Conservation (phyloP, 2,797 vertebrate species). For the Pygocentrus nattereri region DNA sequence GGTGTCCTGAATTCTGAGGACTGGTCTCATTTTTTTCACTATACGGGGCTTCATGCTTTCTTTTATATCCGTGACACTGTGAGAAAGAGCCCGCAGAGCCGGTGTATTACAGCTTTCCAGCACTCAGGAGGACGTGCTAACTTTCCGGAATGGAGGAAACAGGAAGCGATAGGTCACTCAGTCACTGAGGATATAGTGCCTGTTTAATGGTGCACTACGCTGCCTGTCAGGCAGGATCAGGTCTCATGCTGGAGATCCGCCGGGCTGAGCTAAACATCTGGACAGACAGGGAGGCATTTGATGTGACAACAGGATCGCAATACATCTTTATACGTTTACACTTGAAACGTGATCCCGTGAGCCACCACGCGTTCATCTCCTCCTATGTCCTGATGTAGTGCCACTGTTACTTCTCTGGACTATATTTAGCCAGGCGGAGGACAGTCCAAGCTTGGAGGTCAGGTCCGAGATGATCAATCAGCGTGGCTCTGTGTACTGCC, state of each 20-base stretch:
- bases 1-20: conserved; percentile 69
- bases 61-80: conserved; percentile 15
- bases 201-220: conserved; percentile 26
- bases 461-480: conserved; percentile 79
- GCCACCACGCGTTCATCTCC: conserved; percentile 45
- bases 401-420: conserved; percentile 52
- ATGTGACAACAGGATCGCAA: conserved; percentile 30
- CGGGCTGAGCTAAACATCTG: conserved; percentile 30
- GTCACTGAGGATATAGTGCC: conserved; percentile 35
- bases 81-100: conserved; percentile 24
- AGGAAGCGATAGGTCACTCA: conserved; percentile 36
- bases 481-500: conserved; percentile 64
- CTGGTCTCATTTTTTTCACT: conserved; percentile 69
- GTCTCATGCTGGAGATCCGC: conserved; percentile 28
- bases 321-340: conserved; percentile 49
- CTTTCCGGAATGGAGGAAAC: conserved; percentile 39
- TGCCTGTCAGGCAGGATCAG: conserved; percentile 26
- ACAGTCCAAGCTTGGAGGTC: conserved; percentile 72
- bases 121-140: conserved; percentile 26
- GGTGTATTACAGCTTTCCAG: conserved; percentile 33
- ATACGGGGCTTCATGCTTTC: conserved; percentile 37
- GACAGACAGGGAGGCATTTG: conserved; percentile 43
- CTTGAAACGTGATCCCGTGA: conserved; percentile 42
- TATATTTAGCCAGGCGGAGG: conserved; percentile 78
- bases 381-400: conserved; percentile 54